Percentiles rank a stretch among this genome's conserved stretches.
phyloP scores from a whole-genome alignment of 2,113 vertebrate species.

The Neodontobutis hainanensis region DNA sequence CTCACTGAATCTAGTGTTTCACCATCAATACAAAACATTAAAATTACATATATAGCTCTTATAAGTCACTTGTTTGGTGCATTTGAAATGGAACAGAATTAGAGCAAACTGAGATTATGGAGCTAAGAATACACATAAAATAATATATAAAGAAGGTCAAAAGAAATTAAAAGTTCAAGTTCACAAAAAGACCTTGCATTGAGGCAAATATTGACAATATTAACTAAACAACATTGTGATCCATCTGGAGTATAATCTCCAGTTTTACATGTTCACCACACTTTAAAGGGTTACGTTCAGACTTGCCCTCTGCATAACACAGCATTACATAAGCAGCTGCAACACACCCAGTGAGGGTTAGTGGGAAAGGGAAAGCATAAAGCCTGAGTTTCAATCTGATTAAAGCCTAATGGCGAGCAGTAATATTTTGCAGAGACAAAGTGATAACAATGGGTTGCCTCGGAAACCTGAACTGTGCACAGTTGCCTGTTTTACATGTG shows the following conservation, averaged over 20 bases:
- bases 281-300: conserved; percentile 29
- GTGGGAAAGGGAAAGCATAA: conserved; percentile 40
- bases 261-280: conserved; percentile 9
- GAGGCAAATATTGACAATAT: not conserved
- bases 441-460: conserved; percentile 45
- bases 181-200: not conserved
- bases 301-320: conserved; percentile 47
- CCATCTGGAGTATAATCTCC: not conserved
- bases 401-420: conserved; percentile 8
- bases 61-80: not conserved
- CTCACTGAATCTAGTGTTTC: not conserved
- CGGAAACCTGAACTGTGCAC: conserved; percentile 22
- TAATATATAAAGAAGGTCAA: not conserved
- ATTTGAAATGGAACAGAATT: not conserved
- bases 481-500: conserved; percentile 10
- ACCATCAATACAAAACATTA: not conserved
- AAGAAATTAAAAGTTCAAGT: no score
- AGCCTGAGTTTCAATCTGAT: conserved; percentile 42
- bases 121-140: not conserved
- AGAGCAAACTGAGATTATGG: not conserved
- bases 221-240: not conserved
- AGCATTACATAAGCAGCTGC: conserved; percentile 45
- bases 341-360: conserved; percentile 49
- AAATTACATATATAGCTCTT: not conserved
- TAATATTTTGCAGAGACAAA: conserved; percentile 31